These are phyloP conservation scores for Xestia c-nigrum DNA, from an alignment of 2,888 invertebrate species.

Conservation along the genomic window DNA sequence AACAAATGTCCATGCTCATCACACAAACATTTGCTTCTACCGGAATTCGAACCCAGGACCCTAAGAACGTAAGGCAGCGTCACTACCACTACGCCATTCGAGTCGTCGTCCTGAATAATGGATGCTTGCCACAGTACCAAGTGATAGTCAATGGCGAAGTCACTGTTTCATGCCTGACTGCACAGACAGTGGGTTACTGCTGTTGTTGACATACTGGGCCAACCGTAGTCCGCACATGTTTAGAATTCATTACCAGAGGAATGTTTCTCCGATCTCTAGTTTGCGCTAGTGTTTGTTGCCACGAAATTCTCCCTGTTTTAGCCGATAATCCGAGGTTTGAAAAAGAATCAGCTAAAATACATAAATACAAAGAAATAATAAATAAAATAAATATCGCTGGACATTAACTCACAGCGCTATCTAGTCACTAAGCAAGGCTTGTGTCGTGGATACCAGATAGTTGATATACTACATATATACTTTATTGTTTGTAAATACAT, in stretches of 20 bases:
- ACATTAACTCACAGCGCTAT: no score
- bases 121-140: background rate
- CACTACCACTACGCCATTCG: no score
- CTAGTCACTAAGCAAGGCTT: no score
- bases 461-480: no score
- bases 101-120: slow-evolving; percentile 5
- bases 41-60: no score
- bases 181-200: slow-evolving; percentile 6
- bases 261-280: slow-evolving; percentile 2
- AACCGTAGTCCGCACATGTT: slow-evolving; percentile 30
- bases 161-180: slow-evolving; percentile 30
- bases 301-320: background rate
- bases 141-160: background rate
- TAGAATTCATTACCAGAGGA: slow-evolving; percentile 39
- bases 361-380: no score
- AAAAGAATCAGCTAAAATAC: background rate
- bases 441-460: no score
- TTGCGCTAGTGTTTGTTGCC: background rate
- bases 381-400: no score
- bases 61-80: no score
- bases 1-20: no score
- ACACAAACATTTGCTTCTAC: no score
- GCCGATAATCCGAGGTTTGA: background rate
- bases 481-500: no score
- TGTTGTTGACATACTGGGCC: slow-evolving; percentile 33